These are phyloP conservation scores for Eustalomyia histrio DNA, from an alignment of 2,888 invertebrate species.

Conservation along the genomic window DNA sequence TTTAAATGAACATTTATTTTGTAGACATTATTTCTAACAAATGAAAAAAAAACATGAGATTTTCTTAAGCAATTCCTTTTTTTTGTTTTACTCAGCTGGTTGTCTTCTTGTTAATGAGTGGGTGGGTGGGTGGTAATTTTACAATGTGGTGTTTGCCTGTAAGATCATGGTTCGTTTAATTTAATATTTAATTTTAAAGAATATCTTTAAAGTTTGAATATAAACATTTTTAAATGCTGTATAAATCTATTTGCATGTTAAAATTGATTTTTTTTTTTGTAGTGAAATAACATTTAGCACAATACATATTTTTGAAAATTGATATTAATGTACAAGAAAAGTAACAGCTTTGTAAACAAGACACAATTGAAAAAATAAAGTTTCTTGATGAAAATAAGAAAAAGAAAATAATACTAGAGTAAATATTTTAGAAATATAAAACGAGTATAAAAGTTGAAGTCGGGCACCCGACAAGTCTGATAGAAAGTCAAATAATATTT, in stretches of 20 bases:
- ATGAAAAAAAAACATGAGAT: slow-evolving; percentile 35
- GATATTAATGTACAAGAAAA: no score
- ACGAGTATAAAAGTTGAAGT: no score
- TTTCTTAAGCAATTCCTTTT: slow-evolving; percentile 40
- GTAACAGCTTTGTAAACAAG: no score
- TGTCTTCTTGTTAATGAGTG: slow-evolving; percentile 41
- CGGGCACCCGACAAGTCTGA: no score
- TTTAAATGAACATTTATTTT: slow-evolving; percentile 70
- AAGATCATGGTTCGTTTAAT: slow-evolving; percentile 76
- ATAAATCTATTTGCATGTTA: not conserved
- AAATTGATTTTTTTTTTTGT: not conserved
- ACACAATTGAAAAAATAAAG: no score
- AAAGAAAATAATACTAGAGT: no score
- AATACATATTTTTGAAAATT: not conserved
- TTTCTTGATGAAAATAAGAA: no score
- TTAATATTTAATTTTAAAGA: slow-evolving; percentile 74
- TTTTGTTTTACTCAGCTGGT: slow-evolving; percentile 9
- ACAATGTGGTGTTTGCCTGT: slow-evolving; percentile 46
- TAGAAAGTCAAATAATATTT: no score
- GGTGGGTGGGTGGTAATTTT: slow-evolving; percentile 48
- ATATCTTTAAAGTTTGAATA: slow-evolving; percentile 45
- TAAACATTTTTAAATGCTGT: not conserved
- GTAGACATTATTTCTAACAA: slow-evolving; percentile 59
- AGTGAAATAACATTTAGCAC: not conserved
- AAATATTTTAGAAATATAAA: no score